Percentiles rank a stretch among this genome's conserved stretches.
phyloP scores from a whole-genome alignment of 92 coral and sea anemone genomes.

The Diadumene lineata region DNA sequence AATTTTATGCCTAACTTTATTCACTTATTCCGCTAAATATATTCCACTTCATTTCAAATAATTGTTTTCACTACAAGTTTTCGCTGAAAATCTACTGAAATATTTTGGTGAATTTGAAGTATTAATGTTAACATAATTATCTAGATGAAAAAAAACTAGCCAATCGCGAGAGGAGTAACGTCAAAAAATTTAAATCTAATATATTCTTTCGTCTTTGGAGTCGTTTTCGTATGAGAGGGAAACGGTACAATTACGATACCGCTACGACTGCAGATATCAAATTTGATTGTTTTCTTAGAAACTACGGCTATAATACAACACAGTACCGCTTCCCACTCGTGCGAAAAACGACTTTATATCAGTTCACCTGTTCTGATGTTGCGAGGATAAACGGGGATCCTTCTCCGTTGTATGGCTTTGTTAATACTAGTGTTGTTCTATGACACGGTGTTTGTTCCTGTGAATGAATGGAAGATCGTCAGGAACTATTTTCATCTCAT shows the following conservation, averaged over 20 bases:
- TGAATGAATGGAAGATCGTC: background rate
- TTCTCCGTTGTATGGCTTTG: background rate
- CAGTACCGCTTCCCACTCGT: too few relatives aligned
- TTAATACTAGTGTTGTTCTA: background rate
- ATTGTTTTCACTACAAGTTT: background rate
- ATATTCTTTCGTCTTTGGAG: constrained; percentile 5
- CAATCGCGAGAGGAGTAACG: background rate
- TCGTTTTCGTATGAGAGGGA: too few relatives aligned
- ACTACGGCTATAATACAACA: too few relatives aligned
- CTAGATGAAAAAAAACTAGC: background rate
- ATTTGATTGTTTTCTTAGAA: too few relatives aligned
- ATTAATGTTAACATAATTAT: constrained; percentile 13
- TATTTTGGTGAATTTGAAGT: background rate
- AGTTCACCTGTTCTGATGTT: constrained; percentile 1
- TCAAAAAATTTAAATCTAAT: constrained; percentile 11
- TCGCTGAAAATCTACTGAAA: background rate
- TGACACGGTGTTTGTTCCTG: background rate
- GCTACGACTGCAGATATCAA: too few relatives aligned
- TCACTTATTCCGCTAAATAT: background rate
- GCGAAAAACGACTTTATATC: too few relatives aligned
- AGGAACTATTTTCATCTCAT: background rate
- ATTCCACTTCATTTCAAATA: background rate
- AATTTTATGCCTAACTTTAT: background rate
- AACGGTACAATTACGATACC: too few relatives aligned
- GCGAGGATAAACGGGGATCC: background rate